Conservation (phyloP, 2,113 vertebrate species). For the Rhadina sibilatrix region DNA sequence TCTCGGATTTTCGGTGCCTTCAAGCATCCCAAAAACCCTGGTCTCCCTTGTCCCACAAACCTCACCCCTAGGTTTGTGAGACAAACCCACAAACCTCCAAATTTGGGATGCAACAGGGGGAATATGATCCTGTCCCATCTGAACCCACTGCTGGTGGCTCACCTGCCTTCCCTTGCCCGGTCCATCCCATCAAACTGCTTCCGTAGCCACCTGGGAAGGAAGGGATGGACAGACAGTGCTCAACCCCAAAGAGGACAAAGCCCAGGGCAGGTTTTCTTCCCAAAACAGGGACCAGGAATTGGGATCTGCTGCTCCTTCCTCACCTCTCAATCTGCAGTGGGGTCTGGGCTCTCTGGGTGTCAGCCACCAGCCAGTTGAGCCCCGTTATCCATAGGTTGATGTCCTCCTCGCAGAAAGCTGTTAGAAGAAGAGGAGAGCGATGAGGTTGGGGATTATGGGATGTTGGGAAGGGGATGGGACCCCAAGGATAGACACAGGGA, state of each 20-base stretch:
- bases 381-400: constrained; percentile 83
- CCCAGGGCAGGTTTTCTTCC: background rate
- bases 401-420: constrained; percentile 87
- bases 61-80: background rate
- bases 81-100: background rate
- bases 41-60: constrained; percentile 40
- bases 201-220: constrained; percentile 78
- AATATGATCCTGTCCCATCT: background rate
- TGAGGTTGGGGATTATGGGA: background rate
- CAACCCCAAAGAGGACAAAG: background rate
- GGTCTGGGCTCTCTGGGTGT: constrained; percentile 79
- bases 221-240: background rate
- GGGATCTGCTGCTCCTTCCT: background rate
- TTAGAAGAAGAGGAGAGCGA: background rate
- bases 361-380: constrained; percentile 81
- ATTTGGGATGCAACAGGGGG: background rate
- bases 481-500: background rate
- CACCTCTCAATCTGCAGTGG: constrained; percentile 82
- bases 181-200: constrained; percentile 87
- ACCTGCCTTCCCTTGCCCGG: constrained; percentile 83
- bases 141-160: background rate
- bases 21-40: background rate
- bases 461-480: background rate
- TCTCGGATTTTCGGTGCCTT: background rate
- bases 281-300: accelerated